Percentiles rank a stretch among this genome's conserved stretches.
phyloP scores from a whole-genome alignment of 1,140 invertebrate genomes.

The Lithobius niger region DNA sequence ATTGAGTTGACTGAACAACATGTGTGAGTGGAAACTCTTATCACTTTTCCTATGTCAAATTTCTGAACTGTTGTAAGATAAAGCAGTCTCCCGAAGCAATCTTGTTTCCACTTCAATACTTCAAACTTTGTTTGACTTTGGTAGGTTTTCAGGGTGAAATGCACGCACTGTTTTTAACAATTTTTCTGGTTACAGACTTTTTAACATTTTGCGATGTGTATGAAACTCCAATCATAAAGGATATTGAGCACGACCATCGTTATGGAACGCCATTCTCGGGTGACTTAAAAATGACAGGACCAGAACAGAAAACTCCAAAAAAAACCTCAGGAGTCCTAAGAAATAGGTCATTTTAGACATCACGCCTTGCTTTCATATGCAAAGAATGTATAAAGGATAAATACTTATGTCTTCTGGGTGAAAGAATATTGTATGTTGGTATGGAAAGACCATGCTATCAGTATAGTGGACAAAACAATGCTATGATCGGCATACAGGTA shows the following conservation, averaged over 20 bases:
- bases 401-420: neutral
- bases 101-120: neutral
- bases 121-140: slow-evolving; percentile 2
- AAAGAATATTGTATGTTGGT: neutral
- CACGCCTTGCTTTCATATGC: neutral
- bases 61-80: slow-evolving; percentile 1
- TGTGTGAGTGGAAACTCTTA: neutral
- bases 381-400: neutral
- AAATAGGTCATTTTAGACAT: neutral
- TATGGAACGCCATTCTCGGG: neutral
- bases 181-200: neutral
- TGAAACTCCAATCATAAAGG: neutral
- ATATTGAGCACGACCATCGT: neutral
- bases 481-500: neutral
- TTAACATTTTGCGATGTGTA: neutral
- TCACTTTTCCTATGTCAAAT: slow-evolving; percentile 3
- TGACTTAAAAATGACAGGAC: neutral
- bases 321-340: neutral
- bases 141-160: neutral
- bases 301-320: neutral
- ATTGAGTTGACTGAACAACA: neutral
- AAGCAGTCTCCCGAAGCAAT: slow-evolving; percentile 4
- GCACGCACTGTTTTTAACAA: slow-evolving; percentile 1
- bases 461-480: neutral
- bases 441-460: neutral